Base-by-base conservation (phyloP, 1,140 invertebrate species). In the Papilio xuthus region DNA sequence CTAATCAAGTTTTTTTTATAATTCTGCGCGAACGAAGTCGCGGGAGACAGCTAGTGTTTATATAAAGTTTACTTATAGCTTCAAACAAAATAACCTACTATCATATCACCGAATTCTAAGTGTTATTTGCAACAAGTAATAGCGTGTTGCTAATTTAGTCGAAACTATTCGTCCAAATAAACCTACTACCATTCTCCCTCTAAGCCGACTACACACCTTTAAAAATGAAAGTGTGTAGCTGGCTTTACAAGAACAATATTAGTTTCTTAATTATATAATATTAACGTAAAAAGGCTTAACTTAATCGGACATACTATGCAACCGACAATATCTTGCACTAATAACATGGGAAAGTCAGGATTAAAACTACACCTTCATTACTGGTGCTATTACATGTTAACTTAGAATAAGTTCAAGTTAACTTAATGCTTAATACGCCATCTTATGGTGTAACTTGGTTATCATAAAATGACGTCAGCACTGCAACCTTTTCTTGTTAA, bases 351-450 rank as follows among this genome's bases (percentile, higher is more conserved):
- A 23, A 63, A 26, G 4, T 56, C 53, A 2, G 20, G 23, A 63
- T 56, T 56, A 69, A 42, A 42, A 4, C 32, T 70, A 37, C 37
- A 70, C 28, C 70, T 47, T 63, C 70, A 72, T 72, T 72, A 72
- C 18, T n/a, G n/a, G 20, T 9, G 20, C 70, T 47, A 2, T 44
- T 47, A 72, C 70, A 47, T 42, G 20, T 26, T 72, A 72, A 72
- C 70, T 72, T 44, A 42, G 20, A 72, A 72, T 26, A 20, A 44
- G 70, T 42, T 72, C 44, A 47, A 26, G 41, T 10, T 23, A 42
- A 72, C 42, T 72, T 72, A 72, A 72, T 15, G 10, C 26, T 63
- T 63, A 63, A 63, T 10, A 13, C 56, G 20, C 53, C 53, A 60
- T 60, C 60, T 63, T 28, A 63, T 4, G 60, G 60, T 28, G 8